phyloP scores from a whole-genome alignment of 2,888 invertebrate species.

The Napeogenes sylphis region DNA sequence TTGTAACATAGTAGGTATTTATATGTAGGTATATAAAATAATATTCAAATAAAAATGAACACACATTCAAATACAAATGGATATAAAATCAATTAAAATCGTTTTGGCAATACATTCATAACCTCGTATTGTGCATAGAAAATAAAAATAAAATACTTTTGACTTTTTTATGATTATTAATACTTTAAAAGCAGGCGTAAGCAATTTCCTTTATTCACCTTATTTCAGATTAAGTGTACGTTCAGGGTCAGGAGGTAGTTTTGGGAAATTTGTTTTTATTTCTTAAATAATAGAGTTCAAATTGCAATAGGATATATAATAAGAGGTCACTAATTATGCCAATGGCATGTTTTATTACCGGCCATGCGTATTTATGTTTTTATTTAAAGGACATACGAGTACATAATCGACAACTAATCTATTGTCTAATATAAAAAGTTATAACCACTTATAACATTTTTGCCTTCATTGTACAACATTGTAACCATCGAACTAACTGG shows the following conservation, averaged over 20 bases:
- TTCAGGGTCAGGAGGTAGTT: conserved; percentile 5
- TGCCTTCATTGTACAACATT: conserved; percentile 37
- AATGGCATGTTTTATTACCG: conserved; percentile 22
- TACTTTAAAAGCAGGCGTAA: background rate
- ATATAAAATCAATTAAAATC: background rate
- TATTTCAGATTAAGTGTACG: conserved; percentile 1
- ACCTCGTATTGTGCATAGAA: background rate
- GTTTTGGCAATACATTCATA: background rate
- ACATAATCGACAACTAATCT: conserved; percentile 20
- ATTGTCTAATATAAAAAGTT: conserved; percentile 30
- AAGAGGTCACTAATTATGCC: conserved; percentile 22
- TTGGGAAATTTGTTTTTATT: conserved; percentile 10
- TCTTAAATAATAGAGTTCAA: conserved; percentile 7
- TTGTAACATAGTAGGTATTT: too few relatives aligned
- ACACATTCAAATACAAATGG: too few relatives aligned
- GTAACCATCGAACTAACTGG: conserved; percentile 47
- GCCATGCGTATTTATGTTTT: conserved; percentile 16
- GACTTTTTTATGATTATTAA: conserved; percentile 5
- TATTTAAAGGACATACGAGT: conserved; percentile 20
- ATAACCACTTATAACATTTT: conserved; percentile 29
- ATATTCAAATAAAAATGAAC: too few relatives aligned
- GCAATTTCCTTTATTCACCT: conserved; percentile 5
- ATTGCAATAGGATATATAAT: conserved; percentile 15
- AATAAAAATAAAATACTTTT: background rate
- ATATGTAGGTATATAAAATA: too few relatives aligned